Base-by-base conservation (phyloP, 1,140 invertebrate genomes). In the Orius insidiosus region DNA sequence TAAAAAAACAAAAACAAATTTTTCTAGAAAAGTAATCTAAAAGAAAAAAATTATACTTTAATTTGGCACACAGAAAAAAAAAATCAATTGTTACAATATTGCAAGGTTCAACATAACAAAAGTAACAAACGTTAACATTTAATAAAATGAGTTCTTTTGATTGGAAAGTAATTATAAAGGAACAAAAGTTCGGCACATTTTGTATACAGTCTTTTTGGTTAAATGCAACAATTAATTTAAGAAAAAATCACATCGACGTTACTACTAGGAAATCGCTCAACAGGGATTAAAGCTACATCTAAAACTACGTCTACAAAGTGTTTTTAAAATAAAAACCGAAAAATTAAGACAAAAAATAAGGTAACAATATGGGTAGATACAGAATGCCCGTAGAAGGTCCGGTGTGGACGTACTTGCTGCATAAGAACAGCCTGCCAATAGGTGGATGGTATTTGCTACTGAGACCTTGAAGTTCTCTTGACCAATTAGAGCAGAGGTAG, bases 81-180 rank as follows among this genome's bases (percentile, higher is more conserved):
- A 8, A 8, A 8, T 8, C 7, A 33, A 36, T 11, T 9, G 35
- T 13, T 36, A n/a, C n/a, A n/a, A n/a, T n/a, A 15, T 36, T 15
- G n/a, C 14, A 36, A 15, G 14, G n/a, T 36, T 36, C 9, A 11
- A 13, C 14, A 36, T 15, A 13, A 36, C n/a, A 36, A 11, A 36
- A 36, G 14, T 13, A 24, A 24, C 24, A 24, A 24, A 24, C 24
- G n/a, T n/a, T n/a, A 36, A 36, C 35, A 36, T 36, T 33, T 7
- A 33, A 33, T 7, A 33, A 36, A 11, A 36, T 36, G 5, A 41
- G 5, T 5, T 41, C 14, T 41, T 41, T 41, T 41, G 10, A 15
- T 41, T n/a, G 10, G 10, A 41, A 30, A 30, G 18, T 31, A 30
- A 30, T 18, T 43, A n/a, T 24, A 43, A 43, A 43, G 41, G 19